Conservation (phyloP, 2,797 vertebrate genomes). For the Chromis chromis region DNA sequence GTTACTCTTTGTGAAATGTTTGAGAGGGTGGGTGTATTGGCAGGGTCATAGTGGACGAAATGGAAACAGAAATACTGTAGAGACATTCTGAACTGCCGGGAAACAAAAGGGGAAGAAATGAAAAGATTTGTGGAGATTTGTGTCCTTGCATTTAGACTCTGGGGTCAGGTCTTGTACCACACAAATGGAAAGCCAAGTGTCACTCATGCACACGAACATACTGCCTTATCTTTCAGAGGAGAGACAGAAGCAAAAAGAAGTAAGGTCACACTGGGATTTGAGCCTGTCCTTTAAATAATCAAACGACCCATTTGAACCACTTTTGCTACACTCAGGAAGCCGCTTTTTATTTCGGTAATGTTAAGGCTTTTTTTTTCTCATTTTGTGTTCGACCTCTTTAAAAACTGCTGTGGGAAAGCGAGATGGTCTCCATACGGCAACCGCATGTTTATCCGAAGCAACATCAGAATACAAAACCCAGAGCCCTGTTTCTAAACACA, state of each 20-base stretch:
- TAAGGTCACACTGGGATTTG: constrained; percentile 62
- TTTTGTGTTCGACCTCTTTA: constrained; percentile 53
- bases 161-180: constrained; percentile 47
- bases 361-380: constrained; percentile 27
- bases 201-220: constrained; percentile 33
- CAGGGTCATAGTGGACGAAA: constrained; percentile 65
- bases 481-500: constrained; percentile 58
- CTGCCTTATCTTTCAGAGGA: constrained; percentile 63
- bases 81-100: constrained; percentile 57
- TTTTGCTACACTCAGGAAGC: constrained; percentile 64
- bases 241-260: constrained; percentile 39
- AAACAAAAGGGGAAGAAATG: constrained; percentile 53
- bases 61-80: constrained; percentile 60
- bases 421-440: constrained; percentile 45
- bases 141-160: constrained; percentile 49
- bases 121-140: constrained; percentile 60
- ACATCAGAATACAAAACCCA: constrained; percentile 62
- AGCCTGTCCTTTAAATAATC: constrained; percentile 67
- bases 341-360: constrained; percentile 54
- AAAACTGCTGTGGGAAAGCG: constrained; percentile 49
- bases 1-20: constrained; percentile 60
- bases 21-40: constrained; percentile 68
- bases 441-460: constrained; percentile 67
- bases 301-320: constrained; percentile 57
- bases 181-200: constrained; percentile 62